These are phyloP conservation scores for Tapera naevia DNA, from an alignment of 2,797 vertebrate genomes.

Conservation along the genomic window DNA sequence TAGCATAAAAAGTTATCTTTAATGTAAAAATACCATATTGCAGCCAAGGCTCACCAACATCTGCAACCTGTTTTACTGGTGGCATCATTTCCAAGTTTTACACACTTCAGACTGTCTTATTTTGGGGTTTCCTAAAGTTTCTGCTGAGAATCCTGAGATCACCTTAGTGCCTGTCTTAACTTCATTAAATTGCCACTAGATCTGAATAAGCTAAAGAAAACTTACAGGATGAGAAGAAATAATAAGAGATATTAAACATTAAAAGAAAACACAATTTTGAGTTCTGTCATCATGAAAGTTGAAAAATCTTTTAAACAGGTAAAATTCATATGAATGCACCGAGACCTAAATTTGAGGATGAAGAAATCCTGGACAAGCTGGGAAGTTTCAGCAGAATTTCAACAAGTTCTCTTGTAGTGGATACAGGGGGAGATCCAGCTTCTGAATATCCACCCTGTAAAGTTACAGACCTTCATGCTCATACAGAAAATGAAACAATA, in stretches of 20 bases:
- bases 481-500: conserved; percentile 37
- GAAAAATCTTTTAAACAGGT: conserved; percentile 43
- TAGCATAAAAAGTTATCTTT: neutral
- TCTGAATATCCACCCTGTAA: conserved; percentile 47
- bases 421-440: neutral
- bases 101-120: neutral
- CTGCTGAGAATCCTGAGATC: neutral
- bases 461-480: conserved; percentile 72
- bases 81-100: neutral
- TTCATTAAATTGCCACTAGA: neutral
- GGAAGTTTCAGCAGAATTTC: conserved; percentile 66
- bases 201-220: neutral
- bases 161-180: neutral
- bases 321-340: conserved; percentile 56
- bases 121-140: neutral
- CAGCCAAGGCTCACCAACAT: no score
- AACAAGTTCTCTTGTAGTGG: conserved; percentile 56
- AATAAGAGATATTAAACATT: neutral
- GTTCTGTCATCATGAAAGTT: neutral
- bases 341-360: conserved; percentile 37
- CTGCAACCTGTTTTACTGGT: no score
- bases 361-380: conserved; percentile 18
- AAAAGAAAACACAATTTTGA: neutral
- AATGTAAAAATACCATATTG: no score
- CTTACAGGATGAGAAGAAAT: neutral